phyloP scores from a whole-genome alignment of 1,140 invertebrate genomes.

The Solen grandis region DNA sequence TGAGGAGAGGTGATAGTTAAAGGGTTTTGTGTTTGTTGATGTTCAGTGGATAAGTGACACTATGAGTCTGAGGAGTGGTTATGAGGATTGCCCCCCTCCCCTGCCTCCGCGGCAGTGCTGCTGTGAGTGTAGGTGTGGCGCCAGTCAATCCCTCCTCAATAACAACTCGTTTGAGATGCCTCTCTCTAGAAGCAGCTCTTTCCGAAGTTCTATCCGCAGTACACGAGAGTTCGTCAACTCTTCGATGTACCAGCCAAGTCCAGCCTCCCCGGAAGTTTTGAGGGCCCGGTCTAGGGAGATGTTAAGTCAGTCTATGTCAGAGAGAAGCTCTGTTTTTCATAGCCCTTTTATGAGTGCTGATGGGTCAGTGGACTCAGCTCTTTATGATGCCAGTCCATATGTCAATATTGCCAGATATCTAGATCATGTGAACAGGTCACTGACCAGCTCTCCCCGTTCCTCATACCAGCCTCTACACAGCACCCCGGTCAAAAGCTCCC shows the following conservation, averaged over 20 bases:
- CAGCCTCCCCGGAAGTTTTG: background rate
- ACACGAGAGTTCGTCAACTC: background rate
- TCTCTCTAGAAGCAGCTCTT: background rate
- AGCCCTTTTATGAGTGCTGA: background rate
- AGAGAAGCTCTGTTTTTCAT: background rate
- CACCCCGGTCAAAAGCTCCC: too few relatives aligned
- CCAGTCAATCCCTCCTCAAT: constrained; percentile 5
- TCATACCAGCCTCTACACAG: too few relatives aligned
- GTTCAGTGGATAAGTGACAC: too few relatives aligned
- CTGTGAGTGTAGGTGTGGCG: constrained; percentile 32
- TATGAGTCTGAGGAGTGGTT: too few relatives aligned
- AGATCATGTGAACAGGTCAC: too few relatives aligned
- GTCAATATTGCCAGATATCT: too few relatives aligned
- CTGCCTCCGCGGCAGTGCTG: constrained; percentile 37
- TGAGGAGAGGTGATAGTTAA: too few relatives aligned
- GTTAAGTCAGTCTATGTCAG: background rate
- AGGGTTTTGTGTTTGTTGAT: too few relatives aligned
- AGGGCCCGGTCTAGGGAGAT: background rate
- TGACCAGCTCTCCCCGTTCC: too few relatives aligned
- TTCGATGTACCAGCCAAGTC: background rate
- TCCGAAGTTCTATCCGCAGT: background rate
- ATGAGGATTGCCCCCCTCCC: too few relatives aligned
- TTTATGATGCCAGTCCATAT: background rate
- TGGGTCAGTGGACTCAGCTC: background rate
- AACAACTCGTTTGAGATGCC: constrained; percentile 7